These are phyloP conservation scores for Lipotes vexillifer DNA, from an alignment of 2,113 vertebrate species.

Conservation along the genomic window DNA sequence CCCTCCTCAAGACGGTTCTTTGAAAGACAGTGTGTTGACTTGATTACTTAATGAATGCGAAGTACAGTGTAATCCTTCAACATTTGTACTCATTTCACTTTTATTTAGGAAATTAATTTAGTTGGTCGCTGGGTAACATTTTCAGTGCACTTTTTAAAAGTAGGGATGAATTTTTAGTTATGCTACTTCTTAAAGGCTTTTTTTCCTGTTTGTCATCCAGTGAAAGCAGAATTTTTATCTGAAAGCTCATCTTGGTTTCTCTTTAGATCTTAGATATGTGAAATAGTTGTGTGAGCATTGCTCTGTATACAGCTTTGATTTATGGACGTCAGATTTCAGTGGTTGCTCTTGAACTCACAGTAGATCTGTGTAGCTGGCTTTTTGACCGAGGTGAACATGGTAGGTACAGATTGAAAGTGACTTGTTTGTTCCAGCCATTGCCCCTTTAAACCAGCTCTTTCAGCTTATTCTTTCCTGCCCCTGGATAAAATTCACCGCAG, in stretches of 20 bases:
- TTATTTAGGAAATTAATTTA: slow-evolving; percentile 37
- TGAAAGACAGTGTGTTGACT: not conserved
- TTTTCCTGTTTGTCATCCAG: not conserved
- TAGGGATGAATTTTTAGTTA: not conserved
- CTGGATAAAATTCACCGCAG: not conserved
- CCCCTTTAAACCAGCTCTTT: not conserved
- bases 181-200: not conserved
- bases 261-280: not conserved
- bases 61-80: slow-evolving; percentile 15
- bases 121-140: not conserved
- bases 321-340: not conserved
- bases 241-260: not conserved
- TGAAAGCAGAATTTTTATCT: not conserved
- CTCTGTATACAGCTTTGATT: not conserved
- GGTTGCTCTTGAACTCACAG: not conserved
- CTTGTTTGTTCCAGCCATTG: not conserved
- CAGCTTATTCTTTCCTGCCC: not conserved
- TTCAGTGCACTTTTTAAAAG: not conserved
- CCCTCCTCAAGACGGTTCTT: not conserved
- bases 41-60: slow-evolving; percentile 51
- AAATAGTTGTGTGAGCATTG: not conserved
- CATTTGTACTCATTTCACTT: not conserved
- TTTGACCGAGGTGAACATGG: not conserved
- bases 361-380: not conserved
- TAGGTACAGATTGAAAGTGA: not conserved